A percentile compares a stretch with the other conserved stretches of the same genome.
These are phyloP conservation scores for Guaruba guarouba DNA, from an alignment of 2,113 vertebrate genomes.

Conservation along the genomic window DNA sequence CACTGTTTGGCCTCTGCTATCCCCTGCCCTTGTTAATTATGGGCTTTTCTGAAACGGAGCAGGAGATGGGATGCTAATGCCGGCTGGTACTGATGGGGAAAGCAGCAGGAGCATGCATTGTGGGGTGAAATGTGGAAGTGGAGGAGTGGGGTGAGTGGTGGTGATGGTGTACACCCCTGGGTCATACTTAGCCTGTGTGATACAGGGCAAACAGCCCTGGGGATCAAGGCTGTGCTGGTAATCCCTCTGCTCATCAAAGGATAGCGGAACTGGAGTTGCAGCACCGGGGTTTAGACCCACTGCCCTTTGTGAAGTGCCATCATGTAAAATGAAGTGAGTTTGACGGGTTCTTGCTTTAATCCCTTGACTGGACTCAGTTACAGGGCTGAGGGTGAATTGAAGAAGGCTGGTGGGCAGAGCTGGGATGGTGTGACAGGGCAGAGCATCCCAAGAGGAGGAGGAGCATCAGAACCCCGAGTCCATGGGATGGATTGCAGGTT, in stretches of 20 bases:
- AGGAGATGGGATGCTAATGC: background rate
- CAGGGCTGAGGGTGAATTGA: background rate
- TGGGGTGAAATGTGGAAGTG: background rate
- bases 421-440: background rate
- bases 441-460: background rate
- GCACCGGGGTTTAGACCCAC: background rate
- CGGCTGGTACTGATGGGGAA: background rate
- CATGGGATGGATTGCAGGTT: background rate
- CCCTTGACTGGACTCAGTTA: background rate
- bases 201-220: background rate
- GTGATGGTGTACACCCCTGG: background rate
- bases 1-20: background rate
- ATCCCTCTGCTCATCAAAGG: background rate
- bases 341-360: background rate
- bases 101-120: background rate
- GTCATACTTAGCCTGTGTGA: background rate
- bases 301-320: background rate
- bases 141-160: fast-evolving
- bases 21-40: background rate
- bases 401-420: background rate
- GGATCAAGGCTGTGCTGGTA: background rate
- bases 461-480: background rate
- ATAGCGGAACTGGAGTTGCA: background rate
- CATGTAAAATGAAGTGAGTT: background rate
- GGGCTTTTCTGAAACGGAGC: background rate